Conservation (phyloP, 30 jellyfish, hydroid and myxozoan genomes). For the Hydra vulgaris region DNA sequence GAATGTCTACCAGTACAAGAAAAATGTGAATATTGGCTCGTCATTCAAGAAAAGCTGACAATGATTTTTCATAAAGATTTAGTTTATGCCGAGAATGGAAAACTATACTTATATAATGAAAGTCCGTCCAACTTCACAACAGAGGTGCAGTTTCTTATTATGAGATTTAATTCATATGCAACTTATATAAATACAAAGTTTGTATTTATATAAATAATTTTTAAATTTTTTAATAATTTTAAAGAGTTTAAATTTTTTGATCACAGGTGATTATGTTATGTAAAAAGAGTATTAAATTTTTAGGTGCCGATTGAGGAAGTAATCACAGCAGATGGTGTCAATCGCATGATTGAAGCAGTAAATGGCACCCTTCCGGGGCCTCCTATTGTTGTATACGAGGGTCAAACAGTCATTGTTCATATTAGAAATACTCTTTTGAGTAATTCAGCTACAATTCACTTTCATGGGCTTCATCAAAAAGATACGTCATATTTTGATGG, state of each 20-base stretch:
- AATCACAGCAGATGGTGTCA: constrained; percentile 71
- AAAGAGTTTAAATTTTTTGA: no score
- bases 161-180: not conserved
- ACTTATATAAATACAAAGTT: not conserved
- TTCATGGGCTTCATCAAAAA: constrained; percentile 85
- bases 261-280: not conserved
- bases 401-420: constrained; percentile 63
- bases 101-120: constrained; percentile 30
- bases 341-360: constrained; percentile 66
- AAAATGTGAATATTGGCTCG: constrained; percentile 44
- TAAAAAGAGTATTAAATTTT: not conserved
- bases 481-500: constrained; percentile 94
- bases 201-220: no score
- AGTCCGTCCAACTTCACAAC: constrained; percentile 19
- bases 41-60: constrained; percentile 32
- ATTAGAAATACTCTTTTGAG: constrained; percentile 54
- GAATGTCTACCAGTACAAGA: constrained; percentile 21
- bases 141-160: constrained; percentile 9
- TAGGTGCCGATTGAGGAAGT: constrained; percentile 78
- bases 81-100: constrained; percentile 44
- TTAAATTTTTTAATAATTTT: not conserved
- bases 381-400: constrained; percentile 73
- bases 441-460: constrained; percentile 75
- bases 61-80: constrained; percentile 41
- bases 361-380: constrained; percentile 92